Percentiles rank a stretch among this genome's conserved stretches.
Evolutionary conservation across 2,113 vertebrate species (phyloP).

Genomic region (Sula dactylatra): DNA sequence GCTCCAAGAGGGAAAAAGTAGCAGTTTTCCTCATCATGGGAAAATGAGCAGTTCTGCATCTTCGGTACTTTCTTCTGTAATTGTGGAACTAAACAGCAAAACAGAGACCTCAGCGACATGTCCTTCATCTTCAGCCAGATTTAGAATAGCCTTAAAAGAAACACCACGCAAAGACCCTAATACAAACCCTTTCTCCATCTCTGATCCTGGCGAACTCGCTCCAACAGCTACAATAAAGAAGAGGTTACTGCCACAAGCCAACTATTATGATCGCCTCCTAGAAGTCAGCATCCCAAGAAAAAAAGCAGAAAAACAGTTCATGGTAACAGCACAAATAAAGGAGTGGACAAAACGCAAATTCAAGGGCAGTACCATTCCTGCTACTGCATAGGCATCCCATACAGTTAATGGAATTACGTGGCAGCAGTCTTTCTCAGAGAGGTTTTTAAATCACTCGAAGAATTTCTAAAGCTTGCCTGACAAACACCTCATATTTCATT

Average conservation of each 20-base stretch:
- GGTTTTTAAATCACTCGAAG: neutral
- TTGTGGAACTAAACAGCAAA: conserved; percentile 16
- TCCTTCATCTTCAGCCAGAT: neutral
- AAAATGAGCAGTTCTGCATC: neutral
- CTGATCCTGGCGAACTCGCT: neutral
- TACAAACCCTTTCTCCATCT: neutral
- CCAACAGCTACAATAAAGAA: conserved; percentile 8
- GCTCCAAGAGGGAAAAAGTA: neutral
- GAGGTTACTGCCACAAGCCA: neutral
- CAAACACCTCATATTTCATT: neutral
- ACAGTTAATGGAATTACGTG: neutral
- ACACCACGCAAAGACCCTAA: neutral
- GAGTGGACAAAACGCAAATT: neutral
- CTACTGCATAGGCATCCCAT: neutral
- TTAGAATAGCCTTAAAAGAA: neutral
- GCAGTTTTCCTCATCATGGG: neutral
- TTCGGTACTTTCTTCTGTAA: neutral
- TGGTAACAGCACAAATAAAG: neutral
- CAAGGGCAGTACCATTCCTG: neutral
- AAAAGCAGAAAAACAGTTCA: neutral
- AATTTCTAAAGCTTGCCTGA: neutral
- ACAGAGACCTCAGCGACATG: neutral
- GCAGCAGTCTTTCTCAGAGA: neutral
- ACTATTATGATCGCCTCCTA: neutral
- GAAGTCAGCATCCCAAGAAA: neutral